Base-by-base conservation (phyloP, 2,797 vertebrate species). In the Psittacula derbiana region DNA sequence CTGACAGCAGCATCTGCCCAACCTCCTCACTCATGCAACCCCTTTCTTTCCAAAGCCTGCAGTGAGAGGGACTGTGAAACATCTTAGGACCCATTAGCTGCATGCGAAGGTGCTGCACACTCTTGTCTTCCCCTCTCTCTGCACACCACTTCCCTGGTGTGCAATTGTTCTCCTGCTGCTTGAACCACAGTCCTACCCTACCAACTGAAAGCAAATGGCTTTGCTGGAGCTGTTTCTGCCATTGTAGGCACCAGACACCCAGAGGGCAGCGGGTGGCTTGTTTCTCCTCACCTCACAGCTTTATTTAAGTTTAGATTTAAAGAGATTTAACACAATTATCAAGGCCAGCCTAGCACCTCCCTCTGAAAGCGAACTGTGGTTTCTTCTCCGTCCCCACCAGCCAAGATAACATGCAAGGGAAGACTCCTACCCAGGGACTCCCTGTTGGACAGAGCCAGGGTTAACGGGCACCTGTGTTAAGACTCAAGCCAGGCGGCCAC, bases 391-490 rank as follows among this genome's bases (percentile, higher is more conserved):
- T 80, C 41, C 49, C 18, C 57, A 8, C 38, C 65, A 83, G 72
- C 81, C 81, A 80, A 92, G 65, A 64, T 65, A 92, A 93, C 8
- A 1, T 0, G 0, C 12, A 62, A 40, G 52, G 50, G 41, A 86
- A 62, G 65, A 38, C 38, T 84, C n/a, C 47, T 86, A 78, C 66
- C 73, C 76, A 85, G 47, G 27, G 83, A 86, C 88, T 95, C 90
- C 91, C 88, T 82, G 44, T 1, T 50, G 66, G 76, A 88, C 28
- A 84, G 43, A 58, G 23, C 7, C 47, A 46, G 24, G 30, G 28
- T 83, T 76, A 84, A 66, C 11, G 2, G 46, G 25, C 0, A 0
- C 24, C 66, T 74, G 58, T 1, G 0, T 76, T 69, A 79, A 84
- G 66, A 73, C 53, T 80, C 53, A 50, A 86, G 46, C 61, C 53